Evolutionary conservation across 2,888 invertebrate genomes (phyloP), one percentile per base, ranked within the genome.

Genomic region (Cantharis rufa): DNA sequence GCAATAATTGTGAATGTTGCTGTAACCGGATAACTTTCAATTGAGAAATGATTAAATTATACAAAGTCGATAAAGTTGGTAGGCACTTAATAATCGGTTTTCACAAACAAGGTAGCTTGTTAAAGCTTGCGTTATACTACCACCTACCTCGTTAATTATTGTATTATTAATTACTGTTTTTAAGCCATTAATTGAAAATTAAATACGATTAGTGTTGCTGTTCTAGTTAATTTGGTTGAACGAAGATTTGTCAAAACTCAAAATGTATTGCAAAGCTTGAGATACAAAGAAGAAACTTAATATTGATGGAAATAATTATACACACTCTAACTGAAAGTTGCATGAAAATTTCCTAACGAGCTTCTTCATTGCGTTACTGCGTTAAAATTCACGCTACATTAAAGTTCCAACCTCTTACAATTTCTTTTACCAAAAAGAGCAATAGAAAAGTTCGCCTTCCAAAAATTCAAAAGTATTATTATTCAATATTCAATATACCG

Each of bases 401-500:
- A 32, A 64, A 72, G 63, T 66, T 66, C 48, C 66, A 72, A 69
- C 69, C 16, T 69, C 15, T 73, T 48, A 63, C 68, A 61, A 15
- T 66, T 73, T 70, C 32, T 15, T 70, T 69, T 16, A 16, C 16
- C 13, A 62, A 61, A 71, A 71, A 71, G 62, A 27, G 62, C 48
- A 48, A 73, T 66, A 73, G 15, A 62, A 70, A 15, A 62, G 24
- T 15, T 62, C n/a, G 13, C 71, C 73, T 77, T 77, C 71, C 28
- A 32, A 70, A 74, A 77, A 73, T 70, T 74, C 68, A 70, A 76
- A 75, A 68, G 71, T 69, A 27, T n/a, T 24, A 21, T 69, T 28
- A 69, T 69, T 69, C 69, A 69, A 18, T 71, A 74, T 74, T 73
- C 62, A 69, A 74, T 66, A 74, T 77, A 61, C 68, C 28, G 76